Evolutionary conservation across 2,797 vertebrate species (phyloP).

Genomic region (Melopsittacus undulatus): DNA sequence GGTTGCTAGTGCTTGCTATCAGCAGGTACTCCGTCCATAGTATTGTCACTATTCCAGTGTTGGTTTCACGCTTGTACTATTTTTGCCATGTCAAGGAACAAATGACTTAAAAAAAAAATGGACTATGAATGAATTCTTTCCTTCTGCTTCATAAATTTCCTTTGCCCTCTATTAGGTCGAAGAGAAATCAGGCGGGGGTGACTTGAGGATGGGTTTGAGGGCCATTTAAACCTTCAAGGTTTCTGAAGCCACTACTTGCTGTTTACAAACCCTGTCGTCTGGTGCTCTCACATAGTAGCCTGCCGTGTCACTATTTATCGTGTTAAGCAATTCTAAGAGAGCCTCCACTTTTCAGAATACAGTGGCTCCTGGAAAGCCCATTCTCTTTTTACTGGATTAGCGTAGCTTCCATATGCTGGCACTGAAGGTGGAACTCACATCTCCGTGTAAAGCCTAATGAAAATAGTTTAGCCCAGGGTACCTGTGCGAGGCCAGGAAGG

Average conservation of each 20-base stretch:
- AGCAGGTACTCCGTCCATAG: background rate
- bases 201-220: background rate
- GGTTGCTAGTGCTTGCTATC: background rate
- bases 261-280: background rate
- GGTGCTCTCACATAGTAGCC: fast-evolving
- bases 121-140: background rate
- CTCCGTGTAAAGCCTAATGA: background rate
- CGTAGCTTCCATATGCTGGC: background rate
- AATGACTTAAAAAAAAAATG: background rate
- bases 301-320: background rate
- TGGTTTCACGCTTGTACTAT: background rate
- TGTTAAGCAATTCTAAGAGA: background rate
- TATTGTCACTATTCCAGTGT: background rate
- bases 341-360: background rate
- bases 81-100: background rate
- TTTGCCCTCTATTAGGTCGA: background rate
- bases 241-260: background rate
- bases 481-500: fast-evolving
- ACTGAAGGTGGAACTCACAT: background rate
- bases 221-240: background rate
- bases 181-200: background rate
- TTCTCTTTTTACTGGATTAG: background rate
- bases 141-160: background rate
- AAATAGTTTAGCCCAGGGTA: background rate
- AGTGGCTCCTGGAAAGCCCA: background rate